Base-by-base conservation (phyloP, 2,113 vertebrate genomes). In the Cinclus cinclus region DNA sequence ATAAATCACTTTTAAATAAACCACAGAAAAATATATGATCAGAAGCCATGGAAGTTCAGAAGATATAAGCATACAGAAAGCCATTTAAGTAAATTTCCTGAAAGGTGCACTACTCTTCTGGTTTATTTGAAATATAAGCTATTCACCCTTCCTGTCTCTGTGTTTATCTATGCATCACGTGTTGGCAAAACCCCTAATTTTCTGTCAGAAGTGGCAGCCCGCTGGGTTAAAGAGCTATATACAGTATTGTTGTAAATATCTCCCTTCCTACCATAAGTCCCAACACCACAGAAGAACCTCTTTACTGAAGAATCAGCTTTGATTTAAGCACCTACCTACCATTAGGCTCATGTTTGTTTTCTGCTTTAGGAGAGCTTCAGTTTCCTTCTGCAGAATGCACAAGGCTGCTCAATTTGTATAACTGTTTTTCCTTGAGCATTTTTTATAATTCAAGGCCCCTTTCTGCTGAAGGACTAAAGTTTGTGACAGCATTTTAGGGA, bases 1-100 rank as follows among this genome's bases (percentile, higher is more conserved):
- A 95, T 75, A 96, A 96, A 94, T 90, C 90, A 89, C 65, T 95
- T 87, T n/a, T n/a, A n/a, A n/a, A n/a, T n/a, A n/a, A n/a, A n/a
- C 20, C 49, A 85, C 68, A 81, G 79, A 76, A 79, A 95, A 95
- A 94, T 19, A 77, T 49, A 80, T 0, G 2, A 83, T 89, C 86
- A 93, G 89, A 97, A 96, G 88, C 78, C 78, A 20, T 41, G 35
- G 59, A 63, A 94, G 46, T 67, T 79, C 78, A 92, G 27, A 90
- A 85, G 62, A 78, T 13, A 22, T 0, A 67, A 92, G 27, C 22
- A 59, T 7, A 84, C 21, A 95, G 52, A 76, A 87, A 71, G 44
- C 39, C 33, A 50, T 74, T 65, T n/a, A 68, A 41, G 25, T 39
- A 41, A 31, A 25, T 41, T 53, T 71, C 55, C 15, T 31, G 70